Base-by-base conservation (phyloP, 2,113 vertebrate genomes). In the Chionodraco myersi region DNA sequence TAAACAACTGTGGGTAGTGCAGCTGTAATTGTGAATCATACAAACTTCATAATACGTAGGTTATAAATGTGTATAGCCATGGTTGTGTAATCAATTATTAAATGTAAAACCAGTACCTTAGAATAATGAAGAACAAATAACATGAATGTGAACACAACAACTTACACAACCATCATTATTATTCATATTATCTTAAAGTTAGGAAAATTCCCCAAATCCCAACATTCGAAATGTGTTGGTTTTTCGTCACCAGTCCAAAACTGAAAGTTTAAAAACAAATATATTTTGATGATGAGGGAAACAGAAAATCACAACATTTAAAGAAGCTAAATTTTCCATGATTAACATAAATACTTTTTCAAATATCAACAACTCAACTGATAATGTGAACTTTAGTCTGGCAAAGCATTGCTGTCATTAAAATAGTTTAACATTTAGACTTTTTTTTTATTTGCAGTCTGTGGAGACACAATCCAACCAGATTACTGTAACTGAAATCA, bases 401-500 rank as follows among this genome's bases (percentile, higher is more conserved):
- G 48, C 12, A 44, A 57, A 52, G 23, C 5, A 36, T 47, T 60
- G 36, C 15, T 41, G 47, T 73, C 63, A 67, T 12, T 57, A 44
- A 72, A 61, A 36, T 61, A 53, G 21, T 77, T 56, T 57, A 67
- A 48, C 21, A 59, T 56, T 51, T 64, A 0, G 6, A 14, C 6
- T 16, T 52, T 54, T 54, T 57, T 8, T 8, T 21, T 21, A 9
- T n/a, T 83, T 60, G 26, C 54, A 90, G 92, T 84, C 52, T 69
- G 47, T 51, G 44, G 15, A 12, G 13, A 11, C 1, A 0, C 4
- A 44, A 4, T 36, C 61, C 21, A 72, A 86, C 8, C 66, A 77
- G 41, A 80, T 82, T 3, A 69, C 79, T 48, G 6, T 79, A 21
- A 53, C 65, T 18, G 48, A 79, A 4, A 65, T 92, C 53, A 93